A percentile compares a stretch with the other conserved stretches of the same genome.
These are phyloP conservation scores for Centropristis striata DNA, from an alignment of 2,113 vertebrate genomes.

Conservation along the genomic window DNA sequence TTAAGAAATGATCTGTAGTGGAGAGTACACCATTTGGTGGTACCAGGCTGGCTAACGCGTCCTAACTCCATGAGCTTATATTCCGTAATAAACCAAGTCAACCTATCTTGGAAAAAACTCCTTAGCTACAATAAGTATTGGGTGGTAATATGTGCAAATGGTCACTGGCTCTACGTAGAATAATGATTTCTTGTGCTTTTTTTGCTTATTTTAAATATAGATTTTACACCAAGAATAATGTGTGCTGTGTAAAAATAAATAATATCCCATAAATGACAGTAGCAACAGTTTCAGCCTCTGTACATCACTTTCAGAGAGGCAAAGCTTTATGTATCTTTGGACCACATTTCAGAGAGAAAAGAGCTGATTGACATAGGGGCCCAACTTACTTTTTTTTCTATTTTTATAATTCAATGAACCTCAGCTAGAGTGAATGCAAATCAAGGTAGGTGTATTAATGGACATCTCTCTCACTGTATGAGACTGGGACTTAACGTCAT, in stretches of 20 bases:
- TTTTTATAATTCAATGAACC: slow-evolving; percentile 70
- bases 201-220: background rate
- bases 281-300: slow-evolving; percentile 64
- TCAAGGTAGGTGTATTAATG: slow-evolving; percentile 85
- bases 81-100: too few species aligned
- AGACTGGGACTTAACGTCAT: slow-evolving; percentile 81
- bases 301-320: slow-evolving; percentile 74
- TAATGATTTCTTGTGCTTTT: too few species aligned
- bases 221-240: slow-evolving; percentile 70
- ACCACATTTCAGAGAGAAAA: slow-evolving; percentile 80
- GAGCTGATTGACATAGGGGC: slow-evolving; percentile 83
- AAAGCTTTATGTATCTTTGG: slow-evolving; percentile 70
- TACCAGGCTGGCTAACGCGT: too few species aligned
- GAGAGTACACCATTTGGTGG: too few species aligned
- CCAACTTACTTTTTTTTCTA: slow-evolving; percentile 67
- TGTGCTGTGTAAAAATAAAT: slow-evolving; percentile 41
- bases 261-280: slow-evolving; percentile 58
- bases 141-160: too few species aligned
- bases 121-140: too few species aligned
- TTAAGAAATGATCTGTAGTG: too few species aligned
- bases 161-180: background rate
- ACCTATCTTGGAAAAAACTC: too few species aligned
- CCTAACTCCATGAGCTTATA: too few species aligned
- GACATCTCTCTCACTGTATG: slow-evolving; percentile 85
- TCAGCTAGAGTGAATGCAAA: slow-evolving; percentile 79